phyloP scores from a whole-genome alignment of 1,140 invertebrate genomes.

The Carcinoscorpius rotundicauda region DNA sequence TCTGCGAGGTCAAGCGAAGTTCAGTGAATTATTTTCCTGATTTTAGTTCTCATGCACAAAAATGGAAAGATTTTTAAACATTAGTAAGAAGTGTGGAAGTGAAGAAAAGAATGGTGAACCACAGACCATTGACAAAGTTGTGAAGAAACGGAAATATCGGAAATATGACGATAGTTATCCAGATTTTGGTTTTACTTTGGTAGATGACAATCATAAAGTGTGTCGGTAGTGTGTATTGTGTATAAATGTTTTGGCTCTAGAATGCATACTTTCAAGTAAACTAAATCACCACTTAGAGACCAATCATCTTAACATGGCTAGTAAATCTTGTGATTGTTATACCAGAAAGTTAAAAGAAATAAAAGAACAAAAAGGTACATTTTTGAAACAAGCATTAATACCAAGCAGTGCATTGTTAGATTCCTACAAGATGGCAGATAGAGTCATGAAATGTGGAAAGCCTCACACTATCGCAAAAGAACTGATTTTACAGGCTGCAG shows the following conservation, averaged over 20 bases:
- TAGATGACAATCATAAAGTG: constrained; percentile 5
- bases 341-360: constrained; percentile 1
- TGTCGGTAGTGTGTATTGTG: constrained; percentile 8
- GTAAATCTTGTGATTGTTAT: constrained; percentile 3
- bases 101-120: neutral
- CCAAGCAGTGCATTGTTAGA: too few species aligned
- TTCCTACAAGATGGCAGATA: too few species aligned
- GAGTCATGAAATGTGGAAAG: too few species aligned
- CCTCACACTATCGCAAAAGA: too few species aligned
- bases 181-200: constrained; percentile 8
- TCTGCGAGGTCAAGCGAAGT: too few species aligned
- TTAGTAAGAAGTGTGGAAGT: neutral
- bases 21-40: too few species aligned
- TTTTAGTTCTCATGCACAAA: too few species aligned
- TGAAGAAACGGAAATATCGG: neutral
- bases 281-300: constrained; percentile 7
- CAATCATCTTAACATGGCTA: neutral
- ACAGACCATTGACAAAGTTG: neutral
- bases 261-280: constrained; percentile 12
- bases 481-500: too few species aligned
- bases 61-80: too few species aligned
- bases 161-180: constrained; percentile 9
- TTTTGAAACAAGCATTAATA: constrained; percentile 2
- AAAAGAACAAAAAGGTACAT: constrained; percentile 2
- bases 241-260: constrained; percentile 10